Conservation (phyloP, 2,888 invertebrate species). For the Drosophila austrosaltans region DNA sequence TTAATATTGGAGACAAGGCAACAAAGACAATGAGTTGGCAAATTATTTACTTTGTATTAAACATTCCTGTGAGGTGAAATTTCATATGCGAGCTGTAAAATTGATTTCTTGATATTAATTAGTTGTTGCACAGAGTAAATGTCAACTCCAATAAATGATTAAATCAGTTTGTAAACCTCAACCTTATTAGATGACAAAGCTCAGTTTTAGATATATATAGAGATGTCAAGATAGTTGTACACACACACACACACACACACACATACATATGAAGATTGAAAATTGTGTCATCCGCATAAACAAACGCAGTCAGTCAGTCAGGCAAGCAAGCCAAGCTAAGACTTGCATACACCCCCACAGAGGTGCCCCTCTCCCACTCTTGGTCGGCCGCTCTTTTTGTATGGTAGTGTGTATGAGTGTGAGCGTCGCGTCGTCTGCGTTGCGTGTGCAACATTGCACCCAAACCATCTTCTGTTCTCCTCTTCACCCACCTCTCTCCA, state of each 20-base stretch:
- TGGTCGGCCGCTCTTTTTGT: not conserved
- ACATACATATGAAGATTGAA: conserved; percentile 47
- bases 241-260: not conserved
- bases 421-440: conserved; percentile 13
- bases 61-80: no score
- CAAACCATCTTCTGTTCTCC: conserved; percentile 8
- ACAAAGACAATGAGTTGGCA: not conserved
- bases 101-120: not conserved
- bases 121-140: not conserved
- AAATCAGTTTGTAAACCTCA: conserved; percentile 52
- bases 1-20: not conserved
- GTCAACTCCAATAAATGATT: conserved; percentile 18
- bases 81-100: not conserved
- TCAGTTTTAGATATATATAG: conserved; percentile 22
- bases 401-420: not conserved
- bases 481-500: not conserved
- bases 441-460: conserved; percentile 12
- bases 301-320: conserved; percentile 57
- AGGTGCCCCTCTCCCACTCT: not conserved
- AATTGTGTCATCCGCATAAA: conserved; percentile 72
- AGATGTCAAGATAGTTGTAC: conserved; percentile 1
- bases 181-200: conserved; percentile 43
- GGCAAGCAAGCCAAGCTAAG: conserved; percentile 32
- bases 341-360: conserved; percentile 5
- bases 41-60: no score